Conservation (phyloP, 1,140 invertebrate species). For the Drosophila burlai region DNA sequence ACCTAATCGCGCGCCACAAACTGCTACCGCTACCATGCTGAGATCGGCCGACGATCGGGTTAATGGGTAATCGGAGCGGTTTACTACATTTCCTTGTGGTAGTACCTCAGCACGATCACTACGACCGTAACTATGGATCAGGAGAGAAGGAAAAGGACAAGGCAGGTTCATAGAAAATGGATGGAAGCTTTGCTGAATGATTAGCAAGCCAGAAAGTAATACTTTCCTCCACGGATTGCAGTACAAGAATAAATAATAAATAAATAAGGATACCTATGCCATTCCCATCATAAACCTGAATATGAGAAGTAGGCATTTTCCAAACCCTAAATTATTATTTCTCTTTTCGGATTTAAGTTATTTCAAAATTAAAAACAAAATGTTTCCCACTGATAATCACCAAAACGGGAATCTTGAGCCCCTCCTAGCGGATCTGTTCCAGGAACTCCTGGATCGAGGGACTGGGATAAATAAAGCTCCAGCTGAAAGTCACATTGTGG, state of each 20-base stretch:
- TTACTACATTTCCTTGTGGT: conserved; percentile 14
- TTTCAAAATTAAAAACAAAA: conserved; percentile 17
- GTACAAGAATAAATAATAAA: no score
- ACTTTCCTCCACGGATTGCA: no score
- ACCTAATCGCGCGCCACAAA: conserved; percentile 65
- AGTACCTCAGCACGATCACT: conserved; percentile 17
- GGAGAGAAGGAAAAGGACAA: conserved; percentile 7
- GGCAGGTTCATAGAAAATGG: neutral
- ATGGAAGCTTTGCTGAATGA: no score
- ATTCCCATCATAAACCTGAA: neutral
- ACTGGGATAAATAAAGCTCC: neutral
- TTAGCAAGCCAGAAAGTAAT: no score
- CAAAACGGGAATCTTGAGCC: conserved; percentile 1
- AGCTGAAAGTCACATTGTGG: neutral
- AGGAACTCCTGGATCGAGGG: conserved; percentile 27
- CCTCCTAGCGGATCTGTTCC: conserved; percentile 19
- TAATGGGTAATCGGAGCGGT: conserved; percentile 40
- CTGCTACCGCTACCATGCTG: conserved; percentile 62
- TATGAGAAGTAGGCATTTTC: neutral
- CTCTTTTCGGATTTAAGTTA: neutral
- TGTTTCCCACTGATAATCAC: conserved; percentile 16
- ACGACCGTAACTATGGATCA: conserved; percentile 4
- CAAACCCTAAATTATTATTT: neutral
- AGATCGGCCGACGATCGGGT: conserved; percentile 40
- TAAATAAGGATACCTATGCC: neutral